Evolutionary conservation across 1,140 invertebrate genomes (phyloP).

Genomic region (Drosophila gunungcola): DNA sequence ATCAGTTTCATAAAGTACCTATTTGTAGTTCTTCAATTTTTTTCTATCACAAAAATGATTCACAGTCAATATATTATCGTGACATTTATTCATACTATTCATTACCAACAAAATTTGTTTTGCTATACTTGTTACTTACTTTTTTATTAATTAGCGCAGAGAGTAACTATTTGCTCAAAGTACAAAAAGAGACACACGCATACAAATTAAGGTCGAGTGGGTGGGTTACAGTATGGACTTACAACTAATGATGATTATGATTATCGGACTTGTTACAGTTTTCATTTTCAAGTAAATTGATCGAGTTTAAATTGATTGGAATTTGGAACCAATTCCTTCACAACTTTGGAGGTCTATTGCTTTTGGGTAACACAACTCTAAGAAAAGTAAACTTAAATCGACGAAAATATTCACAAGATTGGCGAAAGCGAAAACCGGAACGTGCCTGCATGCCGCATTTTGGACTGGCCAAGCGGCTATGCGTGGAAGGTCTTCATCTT

Average conservation of each 20-base stretch:
- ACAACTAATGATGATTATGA: constrained; percentile 39
- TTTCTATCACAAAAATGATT: no score
- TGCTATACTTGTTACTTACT: constrained; percentile 51
- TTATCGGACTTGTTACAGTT: constrained; percentile 28
- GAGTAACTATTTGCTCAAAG: constrained; percentile 31
- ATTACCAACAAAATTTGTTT: background rate
- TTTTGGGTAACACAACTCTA: constrained; percentile 33
- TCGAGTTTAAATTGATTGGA: constrained; percentile 11
- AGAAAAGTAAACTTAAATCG: constrained; percentile 1
- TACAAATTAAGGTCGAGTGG: constrained; percentile 50
- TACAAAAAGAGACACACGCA: constrained; percentile 45
- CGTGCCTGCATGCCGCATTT: background rate
- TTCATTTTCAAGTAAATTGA: constrained; percentile 25
- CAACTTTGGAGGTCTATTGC: constrained; percentile 25
- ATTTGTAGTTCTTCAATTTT: no score
- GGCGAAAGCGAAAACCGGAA: constrained; percentile 18
- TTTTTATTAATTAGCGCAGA: constrained; percentile 27
- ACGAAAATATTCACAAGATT: constrained; percentile 7
- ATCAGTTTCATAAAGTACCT: no score
- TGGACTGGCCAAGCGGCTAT: constrained; percentile 36
- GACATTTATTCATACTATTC: no score
- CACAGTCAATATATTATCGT: no score
- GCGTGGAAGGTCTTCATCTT: constrained; percentile 82
- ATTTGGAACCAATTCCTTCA: constrained; percentile 20
- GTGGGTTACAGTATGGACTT: constrained; percentile 37